Conservation (phyloP, 1,140 invertebrate genomes). For the Magallana gigas region DNA sequence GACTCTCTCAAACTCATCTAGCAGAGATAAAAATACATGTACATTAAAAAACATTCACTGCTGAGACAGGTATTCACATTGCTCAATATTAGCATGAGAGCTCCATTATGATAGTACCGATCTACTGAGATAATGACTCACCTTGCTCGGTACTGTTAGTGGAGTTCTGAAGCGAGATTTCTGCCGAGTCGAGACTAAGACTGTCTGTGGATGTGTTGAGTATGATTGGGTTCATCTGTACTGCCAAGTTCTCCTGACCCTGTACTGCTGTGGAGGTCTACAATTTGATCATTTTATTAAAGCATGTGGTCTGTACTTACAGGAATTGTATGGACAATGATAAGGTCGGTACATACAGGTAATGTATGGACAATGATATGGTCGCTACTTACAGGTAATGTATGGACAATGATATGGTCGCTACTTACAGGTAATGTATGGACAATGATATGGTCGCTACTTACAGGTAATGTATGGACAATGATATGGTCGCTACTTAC, state of each 20-base stretch:
- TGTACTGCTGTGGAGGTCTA: neutral
- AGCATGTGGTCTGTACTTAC: conserved; percentile 38
- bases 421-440: too few relatives aligned
- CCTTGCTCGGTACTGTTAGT: conserved; percentile 5
- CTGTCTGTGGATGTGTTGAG: conserved; percentile 15
- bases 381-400: too few relatives aligned
- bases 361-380: conserved; percentile 55
- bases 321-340: conserved; percentile 75
- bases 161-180: conserved; percentile 15
- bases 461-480: too few relatives aligned
- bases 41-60: too few relatives aligned
- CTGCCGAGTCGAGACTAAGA: conserved; percentile 18
- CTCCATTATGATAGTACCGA: too few relatives aligned
- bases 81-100: too few relatives aligned
- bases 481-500: too few relatives aligned
- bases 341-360: conserved; percentile 67
- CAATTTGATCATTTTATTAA: neutral
- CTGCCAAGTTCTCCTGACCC: conserved; percentile 57
- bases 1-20: too few relatives aligned
- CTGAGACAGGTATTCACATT: too few relatives aligned
- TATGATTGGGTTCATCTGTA: conserved; percentile 64
- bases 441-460: too few relatives aligned
- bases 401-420: too few relatives aligned
- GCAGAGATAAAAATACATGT: too few relatives aligned
- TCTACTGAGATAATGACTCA: neutral